phyloP scores from a whole-genome alignment of 2,113 vertebrate genomes.

The Ammospiza nelsoni region DNA sequence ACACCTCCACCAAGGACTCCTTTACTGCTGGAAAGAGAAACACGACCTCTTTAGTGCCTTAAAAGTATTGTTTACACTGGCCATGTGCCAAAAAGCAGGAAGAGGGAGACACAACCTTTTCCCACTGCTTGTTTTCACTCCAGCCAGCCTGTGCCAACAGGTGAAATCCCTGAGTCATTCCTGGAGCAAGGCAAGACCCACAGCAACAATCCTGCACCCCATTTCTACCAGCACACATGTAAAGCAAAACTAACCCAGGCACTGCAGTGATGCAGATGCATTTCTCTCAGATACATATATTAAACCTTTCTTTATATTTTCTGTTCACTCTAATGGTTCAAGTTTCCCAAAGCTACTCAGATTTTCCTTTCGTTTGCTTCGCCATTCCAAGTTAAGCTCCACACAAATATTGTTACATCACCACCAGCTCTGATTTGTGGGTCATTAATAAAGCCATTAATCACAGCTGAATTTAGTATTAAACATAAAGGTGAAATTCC shows the following conservation, averaged over 20 bases:
- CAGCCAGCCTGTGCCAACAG: not conserved
- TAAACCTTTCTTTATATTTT: not conserved
- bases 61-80: slow-evolving; percentile 21
- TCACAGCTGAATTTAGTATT: slow-evolving; percentile 42
- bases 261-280: not conserved
- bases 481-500: slow-evolving; percentile 46
- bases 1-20: not conserved
- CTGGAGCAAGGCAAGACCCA: not conserved
- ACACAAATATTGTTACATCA: not conserved
- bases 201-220: not conserved
- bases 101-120: not conserved
- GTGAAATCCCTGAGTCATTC: not conserved
- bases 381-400: not conserved
- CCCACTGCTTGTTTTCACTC: not conserved
- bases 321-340: not conserved
- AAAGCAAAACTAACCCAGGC: not conserved
- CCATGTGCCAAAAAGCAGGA: not conserved
- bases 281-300: not conserved
- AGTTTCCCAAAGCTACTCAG: not conserved
- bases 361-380: not conserved
- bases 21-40: slow-evolving; percentile 30
- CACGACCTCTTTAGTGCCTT: not conserved
- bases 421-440: not conserved
- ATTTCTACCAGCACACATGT: not conserved
- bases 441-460: slow-evolving; percentile 53